Percentiles rank a stretch among this genome's conserved stretches.
phyloP scores from a whole-genome alignment of 2,113 vertebrate species.

The Myotis yumanensis region DNA sequence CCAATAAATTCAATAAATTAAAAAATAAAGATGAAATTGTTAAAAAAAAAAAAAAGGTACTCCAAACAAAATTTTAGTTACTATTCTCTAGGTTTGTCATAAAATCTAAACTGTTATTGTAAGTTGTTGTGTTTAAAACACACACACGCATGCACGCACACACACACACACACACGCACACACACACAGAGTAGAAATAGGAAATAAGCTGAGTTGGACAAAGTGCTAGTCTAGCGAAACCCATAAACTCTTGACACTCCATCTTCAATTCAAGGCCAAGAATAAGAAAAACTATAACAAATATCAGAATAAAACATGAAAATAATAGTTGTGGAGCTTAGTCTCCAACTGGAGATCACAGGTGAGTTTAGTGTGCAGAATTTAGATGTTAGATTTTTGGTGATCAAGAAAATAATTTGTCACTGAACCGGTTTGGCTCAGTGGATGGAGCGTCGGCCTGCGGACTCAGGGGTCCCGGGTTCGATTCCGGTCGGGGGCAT shows the following conservation, averaged over 20 bases:
- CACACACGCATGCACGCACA: neutral
- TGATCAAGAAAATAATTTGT: neutral
- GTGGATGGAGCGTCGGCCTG: no score
- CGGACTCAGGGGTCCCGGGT: no score
- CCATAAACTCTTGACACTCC: neutral
- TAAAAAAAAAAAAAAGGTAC: slow-evolving; percentile 4
- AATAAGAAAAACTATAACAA: neutral
- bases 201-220: neutral
- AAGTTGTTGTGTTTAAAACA: neutral
- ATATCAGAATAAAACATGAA: neutral
- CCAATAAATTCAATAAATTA: neutral
- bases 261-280: neutral
- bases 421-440: no score
- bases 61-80: neutral
- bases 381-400: neutral
- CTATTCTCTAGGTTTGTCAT: neutral
- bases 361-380: neutral
- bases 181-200: neutral
- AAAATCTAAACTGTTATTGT: neutral
- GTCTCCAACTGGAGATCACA: neutral
- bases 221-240: neutral
- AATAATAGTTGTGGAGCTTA: neutral
- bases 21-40: neutral
- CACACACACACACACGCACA: neutral
- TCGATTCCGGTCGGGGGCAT: no score